Evolutionary conservation across 2,113 vertebrate genomes (phyloP).

Genomic region (Centropus unirufus): DNA sequence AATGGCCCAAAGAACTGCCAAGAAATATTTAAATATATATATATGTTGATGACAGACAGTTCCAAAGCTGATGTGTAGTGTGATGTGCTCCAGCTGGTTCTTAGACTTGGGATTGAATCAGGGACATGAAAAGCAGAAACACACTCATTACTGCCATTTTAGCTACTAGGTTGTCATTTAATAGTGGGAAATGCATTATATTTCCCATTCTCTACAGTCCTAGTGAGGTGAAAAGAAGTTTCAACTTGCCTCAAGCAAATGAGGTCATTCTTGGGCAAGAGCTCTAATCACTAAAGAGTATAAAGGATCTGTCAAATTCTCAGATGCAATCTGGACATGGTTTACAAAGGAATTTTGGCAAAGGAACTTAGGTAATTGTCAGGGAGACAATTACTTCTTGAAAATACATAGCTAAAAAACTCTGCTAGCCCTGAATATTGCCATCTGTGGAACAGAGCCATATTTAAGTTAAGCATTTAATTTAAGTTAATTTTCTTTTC

Average conservation of each 20-base stretch:
- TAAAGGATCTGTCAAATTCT: background rate
- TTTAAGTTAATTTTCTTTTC: background rate
- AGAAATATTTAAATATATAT: background rate
- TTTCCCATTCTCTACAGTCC: background rate
- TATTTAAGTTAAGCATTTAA: background rate
- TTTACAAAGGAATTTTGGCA: background rate
- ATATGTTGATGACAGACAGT: background rate
- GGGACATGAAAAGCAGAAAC: background rate
- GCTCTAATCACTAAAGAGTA: background rate
- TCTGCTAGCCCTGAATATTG: background rate
- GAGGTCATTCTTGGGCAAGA: background rate
- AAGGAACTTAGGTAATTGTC: background rate
- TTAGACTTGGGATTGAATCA: background rate
- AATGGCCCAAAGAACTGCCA: background rate
- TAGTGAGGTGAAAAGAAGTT: background rate
- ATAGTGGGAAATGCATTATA: background rate
- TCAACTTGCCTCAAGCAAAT: background rate
- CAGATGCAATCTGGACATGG: background rate
- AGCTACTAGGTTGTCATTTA: background rate
- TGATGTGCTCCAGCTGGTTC: background rate
- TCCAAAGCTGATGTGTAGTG: background rate
- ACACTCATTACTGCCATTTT: background rate
- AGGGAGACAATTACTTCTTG: background rate
- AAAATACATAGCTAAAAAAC: background rate
- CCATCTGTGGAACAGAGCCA: rapidly evolving